Conservation (phyloP, 2,113 vertebrate genomes). For the Nycticryphes semicollaris region DNA sequence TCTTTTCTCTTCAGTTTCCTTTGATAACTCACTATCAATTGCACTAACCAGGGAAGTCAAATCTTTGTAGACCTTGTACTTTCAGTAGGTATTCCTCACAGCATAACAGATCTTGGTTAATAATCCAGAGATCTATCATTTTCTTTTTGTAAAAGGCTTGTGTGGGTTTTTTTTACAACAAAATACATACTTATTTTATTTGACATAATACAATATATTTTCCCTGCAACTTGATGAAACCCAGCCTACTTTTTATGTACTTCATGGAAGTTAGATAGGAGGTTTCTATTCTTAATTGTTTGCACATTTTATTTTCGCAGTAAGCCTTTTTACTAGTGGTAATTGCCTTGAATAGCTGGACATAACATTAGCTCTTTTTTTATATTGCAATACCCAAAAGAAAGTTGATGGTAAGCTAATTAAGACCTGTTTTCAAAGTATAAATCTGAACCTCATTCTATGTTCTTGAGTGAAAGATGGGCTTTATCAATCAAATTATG, state of each 20-base stretch:
- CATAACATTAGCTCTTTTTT: neutral
- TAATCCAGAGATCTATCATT: neutral
- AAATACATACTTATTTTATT: neutral
- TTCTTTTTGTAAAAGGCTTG: neutral
- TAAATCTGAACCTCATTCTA: neutral
- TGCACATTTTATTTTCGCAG: neutral
- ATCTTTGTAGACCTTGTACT: neutral
- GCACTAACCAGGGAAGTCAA: neutral
- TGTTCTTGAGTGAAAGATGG: neutral
- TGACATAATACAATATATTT: neutral
- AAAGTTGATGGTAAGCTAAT: neutral
- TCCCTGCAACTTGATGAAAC: neutral
- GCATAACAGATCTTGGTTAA: neutral
- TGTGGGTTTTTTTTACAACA: neutral
- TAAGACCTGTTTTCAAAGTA: neutral
- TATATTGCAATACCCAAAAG: neutral
- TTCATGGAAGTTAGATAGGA: neutral
- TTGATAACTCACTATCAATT: neutral
- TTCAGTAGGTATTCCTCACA: neutral
- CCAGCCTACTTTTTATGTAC: neutral
- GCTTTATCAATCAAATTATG: neutral
- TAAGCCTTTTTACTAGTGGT: neutral
- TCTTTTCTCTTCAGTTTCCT: neutral
- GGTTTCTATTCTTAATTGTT: neutral
- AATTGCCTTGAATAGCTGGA: neutral